Evolutionary conservation across 2,888 invertebrate genomes (phyloP), one percentile per base, ranked within the genome.

Genomic region (Lithosia quadra): DNA sequence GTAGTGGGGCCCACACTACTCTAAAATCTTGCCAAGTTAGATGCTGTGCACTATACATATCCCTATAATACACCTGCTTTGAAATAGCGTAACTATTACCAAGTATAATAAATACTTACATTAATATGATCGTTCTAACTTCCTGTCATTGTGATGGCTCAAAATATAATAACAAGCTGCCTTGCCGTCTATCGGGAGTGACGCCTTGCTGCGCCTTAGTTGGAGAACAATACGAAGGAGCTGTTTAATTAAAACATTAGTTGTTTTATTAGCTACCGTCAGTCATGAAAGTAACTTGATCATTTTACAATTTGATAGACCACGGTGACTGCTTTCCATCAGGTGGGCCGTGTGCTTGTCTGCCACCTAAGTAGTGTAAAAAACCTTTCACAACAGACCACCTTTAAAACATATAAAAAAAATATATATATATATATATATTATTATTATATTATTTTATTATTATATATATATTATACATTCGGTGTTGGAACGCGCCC

Each of bases 201-300:
- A 3, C n/a, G n/a, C 7, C 28, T 28, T 5, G 28, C n/a, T 13
- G 21, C 39, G 24, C 74, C 70, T 0, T 75, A 74, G 1, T 11
- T 11, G 65, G 24, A 39, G 64, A 72, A 79, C 79, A 79, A 79
- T 76, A 63, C 18, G 10, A n/a, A 36, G 74, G 66, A 74, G 70
- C 65, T 77, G 67, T 75, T 11, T 62, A 62, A 62, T 62, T 49
- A 62, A 62, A 39, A 62, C 28, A 62, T 62, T 39, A 10, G 3
- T 39, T 39, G 15, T 39, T n/a, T 60, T 39, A 24, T 18, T n/a
- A 49, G n/a, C n/a, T 49, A 49, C n/a, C 18, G 49, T n/a, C 49
- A 2, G 49, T 18, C n/a, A n/a, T 9, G 49, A 49, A n/a, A 49
- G n/a, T 34, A 34, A 9, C 10, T 34, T 34, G 5, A 34, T 7